Conservation (phyloP, 2,888 invertebrate species). For the Drepana falcataria region DNA sequence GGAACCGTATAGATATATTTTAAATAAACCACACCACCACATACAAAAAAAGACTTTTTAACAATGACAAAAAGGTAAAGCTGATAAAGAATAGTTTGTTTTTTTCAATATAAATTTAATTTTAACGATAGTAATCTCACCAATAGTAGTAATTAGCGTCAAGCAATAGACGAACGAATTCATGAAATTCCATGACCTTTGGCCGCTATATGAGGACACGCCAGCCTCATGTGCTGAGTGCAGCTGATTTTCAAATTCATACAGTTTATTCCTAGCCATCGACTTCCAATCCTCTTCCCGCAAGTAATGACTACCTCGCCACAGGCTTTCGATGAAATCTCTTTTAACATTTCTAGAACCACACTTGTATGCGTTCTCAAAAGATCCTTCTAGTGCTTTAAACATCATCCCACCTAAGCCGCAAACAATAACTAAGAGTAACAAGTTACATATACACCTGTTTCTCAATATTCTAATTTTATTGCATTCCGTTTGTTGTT, state of each 20-base stretch:
- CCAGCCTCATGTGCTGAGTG: slow-evolving; percentile 91
- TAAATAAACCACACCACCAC: not conserved
- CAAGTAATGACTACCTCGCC: slow-evolving; percentile 89
- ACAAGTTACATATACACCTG: slow-evolving; percentile 82
- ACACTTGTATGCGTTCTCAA: slow-evolving; percentile 92
- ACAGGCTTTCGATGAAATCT: slow-evolving; percentile 90
- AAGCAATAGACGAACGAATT: slow-evolving; percentile 92
- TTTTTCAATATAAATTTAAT: not conserved
- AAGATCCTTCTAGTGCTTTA: slow-evolving; percentile 89
- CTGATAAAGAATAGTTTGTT: too few species aligned
- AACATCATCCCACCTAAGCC: slow-evolving; percentile 90
- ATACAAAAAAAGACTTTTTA: not conserved
- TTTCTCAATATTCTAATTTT: slow-evolving; percentile 79
- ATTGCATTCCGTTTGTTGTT: slow-evolving; percentile 76
- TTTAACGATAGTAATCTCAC: slow-evolving; percentile 74
- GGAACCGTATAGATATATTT: slow-evolving; percentile 27
- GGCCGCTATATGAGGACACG: slow-evolving; percentile 89
- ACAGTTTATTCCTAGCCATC: slow-evolving; percentile 87
- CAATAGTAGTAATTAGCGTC: slow-evolving; percentile 93
- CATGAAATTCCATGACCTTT: slow-evolving; percentile 91
- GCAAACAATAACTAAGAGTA: slow-evolving; percentile 85
- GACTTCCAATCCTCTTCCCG: slow-evolving; percentile 95
- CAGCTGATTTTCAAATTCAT: slow-evolving; percentile 91
- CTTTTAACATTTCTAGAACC: slow-evolving; percentile 91
- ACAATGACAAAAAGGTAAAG: not conserved